Evolutionary conservation across 2,888 invertebrate species (phyloP).

Genomic region (Auanema sp.): DNA sequence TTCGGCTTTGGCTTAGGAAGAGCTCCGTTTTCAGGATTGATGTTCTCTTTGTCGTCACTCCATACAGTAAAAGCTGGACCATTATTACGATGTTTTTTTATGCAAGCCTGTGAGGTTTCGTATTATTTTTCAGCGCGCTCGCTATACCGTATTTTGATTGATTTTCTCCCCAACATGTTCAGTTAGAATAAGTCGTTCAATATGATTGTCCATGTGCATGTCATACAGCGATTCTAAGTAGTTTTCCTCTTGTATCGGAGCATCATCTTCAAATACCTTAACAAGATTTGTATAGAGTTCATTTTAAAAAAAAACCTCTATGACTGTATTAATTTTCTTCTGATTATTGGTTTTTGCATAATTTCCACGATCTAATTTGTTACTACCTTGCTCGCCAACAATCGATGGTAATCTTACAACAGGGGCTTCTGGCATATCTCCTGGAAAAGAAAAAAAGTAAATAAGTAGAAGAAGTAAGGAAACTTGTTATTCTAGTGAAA

Average conservation of each 20-base stretch:
- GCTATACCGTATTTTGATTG: background rate
- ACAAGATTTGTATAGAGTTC: background rate
- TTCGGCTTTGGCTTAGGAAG: too few species aligned
- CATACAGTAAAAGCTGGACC: constrained; percentile 15
- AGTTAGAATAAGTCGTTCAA: constrained; percentile 23
- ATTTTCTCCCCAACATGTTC: background rate
- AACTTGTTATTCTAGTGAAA: constrained; percentile 32
- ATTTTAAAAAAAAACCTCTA: background rate
- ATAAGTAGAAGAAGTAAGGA: background rate
- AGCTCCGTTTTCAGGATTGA: constrained; percentile 6
- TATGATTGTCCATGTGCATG: constrained; percentile 30
- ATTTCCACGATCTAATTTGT: background rate
- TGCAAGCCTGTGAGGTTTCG: constrained; percentile 6
- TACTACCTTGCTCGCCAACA: constrained; percentile 25
- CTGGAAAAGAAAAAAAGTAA: constrained; percentile 20
- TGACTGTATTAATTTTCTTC: background rate
- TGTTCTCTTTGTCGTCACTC: constrained; percentile 17
- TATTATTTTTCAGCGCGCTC: background rate
- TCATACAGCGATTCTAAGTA: constrained; percentile 44
- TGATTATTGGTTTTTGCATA: background rate
- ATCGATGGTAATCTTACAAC: constrained; percentile 37
- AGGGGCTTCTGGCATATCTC: constrained; percentile 25
- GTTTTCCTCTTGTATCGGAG: constrained; percentile 28
- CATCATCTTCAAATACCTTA: constrained; percentile 33
- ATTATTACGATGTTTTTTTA: background rate